phyloP scores from a whole-genome alignment of 2,888 invertebrate species.

The Drosophila anomalipes region DNA sequence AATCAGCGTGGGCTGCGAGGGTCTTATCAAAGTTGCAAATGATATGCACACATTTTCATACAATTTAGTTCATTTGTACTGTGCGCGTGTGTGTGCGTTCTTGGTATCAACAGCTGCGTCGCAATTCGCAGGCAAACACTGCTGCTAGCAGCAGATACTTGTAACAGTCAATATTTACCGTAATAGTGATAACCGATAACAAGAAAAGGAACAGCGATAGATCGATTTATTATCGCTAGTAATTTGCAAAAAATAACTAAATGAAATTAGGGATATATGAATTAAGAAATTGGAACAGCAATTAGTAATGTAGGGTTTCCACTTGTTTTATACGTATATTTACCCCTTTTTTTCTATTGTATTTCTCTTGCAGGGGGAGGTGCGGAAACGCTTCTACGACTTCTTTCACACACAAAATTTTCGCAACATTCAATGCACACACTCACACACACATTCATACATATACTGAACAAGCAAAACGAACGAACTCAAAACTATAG shows the following conservation, averaged over 20 bases:
- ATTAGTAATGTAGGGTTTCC: constrained; percentile 12
- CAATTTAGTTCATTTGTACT: constrained; percentile 13
- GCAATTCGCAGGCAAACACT: constrained; percentile 43
- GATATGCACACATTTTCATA: constrained; percentile 49
- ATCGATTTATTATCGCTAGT: constrained; percentile 19
- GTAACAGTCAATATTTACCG: constrained; percentile 26
- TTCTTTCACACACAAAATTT: constrained; percentile 69
- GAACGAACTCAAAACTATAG: constrained; percentile 41
- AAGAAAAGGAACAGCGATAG: background rate
- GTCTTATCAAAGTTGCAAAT: constrained; percentile 70
- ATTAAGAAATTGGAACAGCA: background rate
- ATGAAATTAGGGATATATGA: background rate
- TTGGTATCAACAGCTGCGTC: constrained; percentile 44
- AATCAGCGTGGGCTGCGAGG: constrained; percentile 56
- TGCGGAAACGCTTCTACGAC: constrained; percentile 84
- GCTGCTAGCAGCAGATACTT: constrained; percentile 14
- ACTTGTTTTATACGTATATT: background rate
- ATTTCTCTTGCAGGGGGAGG: constrained; percentile 84
- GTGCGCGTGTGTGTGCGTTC: background rate
- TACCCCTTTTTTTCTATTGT: constrained; percentile 4
- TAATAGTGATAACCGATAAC: constrained; percentile 39
- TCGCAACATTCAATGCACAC: constrained; percentile 53
- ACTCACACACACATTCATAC: constrained; percentile 22
- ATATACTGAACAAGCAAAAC: constrained; percentile 37
- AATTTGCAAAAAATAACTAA: background rate